Conservation (phyloP, 2,888 invertebrate genomes). For the Machimus rusticus region DNA sequence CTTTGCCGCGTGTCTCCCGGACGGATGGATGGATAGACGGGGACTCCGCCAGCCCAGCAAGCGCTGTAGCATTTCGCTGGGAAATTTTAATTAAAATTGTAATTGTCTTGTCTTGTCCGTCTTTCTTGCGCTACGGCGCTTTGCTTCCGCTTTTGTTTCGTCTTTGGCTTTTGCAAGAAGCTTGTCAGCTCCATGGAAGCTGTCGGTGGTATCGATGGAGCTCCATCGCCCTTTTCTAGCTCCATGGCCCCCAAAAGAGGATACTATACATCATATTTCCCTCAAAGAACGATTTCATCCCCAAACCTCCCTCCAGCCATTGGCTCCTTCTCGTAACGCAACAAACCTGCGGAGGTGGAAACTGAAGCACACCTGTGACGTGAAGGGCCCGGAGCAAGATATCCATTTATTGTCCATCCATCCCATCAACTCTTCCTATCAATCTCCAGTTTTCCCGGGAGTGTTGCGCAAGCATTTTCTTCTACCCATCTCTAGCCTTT, state of each 20-base stretch:
- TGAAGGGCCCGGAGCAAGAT: not conserved
- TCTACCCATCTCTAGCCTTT: not conserved
- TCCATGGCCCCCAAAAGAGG: not conserved
- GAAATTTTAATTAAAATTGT: constrained; percentile 33
- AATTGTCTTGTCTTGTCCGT: constrained; percentile 32
- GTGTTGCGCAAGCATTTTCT: not conserved
- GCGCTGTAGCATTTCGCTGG: not conserved
- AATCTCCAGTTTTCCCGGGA: constrained; percentile 20
- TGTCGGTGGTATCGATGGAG: constrained; percentile 8
- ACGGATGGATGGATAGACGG: constrained; percentile 7
- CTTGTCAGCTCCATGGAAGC: not conserved
- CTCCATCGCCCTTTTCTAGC: not conserved
- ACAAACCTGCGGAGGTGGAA: not conserved
- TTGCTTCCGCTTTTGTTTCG: constrained; percentile 28
- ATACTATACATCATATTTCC: not conserved
- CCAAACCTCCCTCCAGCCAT: not conserved
- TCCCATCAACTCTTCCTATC: constrained; percentile 28
- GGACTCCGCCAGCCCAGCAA: not conserved
- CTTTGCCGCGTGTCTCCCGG: not conserved
- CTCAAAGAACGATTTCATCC: not conserved
- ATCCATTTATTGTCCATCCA: constrained; percentile 17
- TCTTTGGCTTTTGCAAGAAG: constrained; percentile 10
- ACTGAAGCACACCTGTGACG: not conserved
- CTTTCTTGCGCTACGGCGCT: not conserved
- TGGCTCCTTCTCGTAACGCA: not conserved